Percentiles rank a stretch among this genome's conserved stretches.
These are phyloP conservation scores for Ferrisia virgata DNA, from an alignment of 2,888 invertebrate genomes.

Conservation along the genomic window DNA sequence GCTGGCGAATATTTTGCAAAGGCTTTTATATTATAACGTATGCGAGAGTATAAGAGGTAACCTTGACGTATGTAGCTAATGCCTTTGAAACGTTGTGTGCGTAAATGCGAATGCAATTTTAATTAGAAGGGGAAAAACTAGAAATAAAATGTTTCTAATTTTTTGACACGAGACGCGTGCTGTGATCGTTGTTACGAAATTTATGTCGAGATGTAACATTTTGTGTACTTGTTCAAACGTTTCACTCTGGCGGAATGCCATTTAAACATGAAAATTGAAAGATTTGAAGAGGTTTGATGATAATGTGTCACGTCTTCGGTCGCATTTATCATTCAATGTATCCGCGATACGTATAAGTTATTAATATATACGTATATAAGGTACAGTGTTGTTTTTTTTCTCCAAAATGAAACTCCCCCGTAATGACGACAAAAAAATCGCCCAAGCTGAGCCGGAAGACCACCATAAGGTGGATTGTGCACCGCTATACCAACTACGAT, in stretches of 20 bases:
- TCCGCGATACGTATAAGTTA: not conserved
- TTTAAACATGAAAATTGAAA: conserved; percentile 40
- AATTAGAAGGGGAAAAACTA: not conserved
- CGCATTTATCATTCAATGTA: conserved; percentile 17
- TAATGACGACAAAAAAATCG: not conserved
- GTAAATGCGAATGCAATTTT: not conserved
- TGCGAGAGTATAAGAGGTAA: not conserved
- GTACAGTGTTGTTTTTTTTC: not conserved
- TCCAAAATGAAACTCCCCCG: not conserved
- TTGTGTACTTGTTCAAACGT: conserved; percentile 36
- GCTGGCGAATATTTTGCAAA: not conserved
- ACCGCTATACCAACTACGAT: too few species aligned
- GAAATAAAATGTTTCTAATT: not conserved
- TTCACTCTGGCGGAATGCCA: conserved; percentile 28
- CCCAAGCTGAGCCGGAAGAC: not conserved
- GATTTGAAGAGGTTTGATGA: conserved; percentile 33
- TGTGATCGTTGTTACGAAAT: conserved; percentile 2
- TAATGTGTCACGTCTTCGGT: conserved; percentile 25
- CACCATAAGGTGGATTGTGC: not conserved
- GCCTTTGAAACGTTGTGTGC: not conserved
- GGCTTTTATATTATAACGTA: not conserved
- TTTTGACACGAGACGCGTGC: conserved; percentile 14
- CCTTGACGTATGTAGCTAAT: conserved; percentile 6
- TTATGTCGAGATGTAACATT: conserved; percentile 25
- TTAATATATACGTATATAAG: too few species aligned